Percentiles rank a stretch among this genome's conserved stretches.
phyloP scores from a whole-genome alignment of 2,888 invertebrate species.

The Steinernema carpocapsae region DNA sequence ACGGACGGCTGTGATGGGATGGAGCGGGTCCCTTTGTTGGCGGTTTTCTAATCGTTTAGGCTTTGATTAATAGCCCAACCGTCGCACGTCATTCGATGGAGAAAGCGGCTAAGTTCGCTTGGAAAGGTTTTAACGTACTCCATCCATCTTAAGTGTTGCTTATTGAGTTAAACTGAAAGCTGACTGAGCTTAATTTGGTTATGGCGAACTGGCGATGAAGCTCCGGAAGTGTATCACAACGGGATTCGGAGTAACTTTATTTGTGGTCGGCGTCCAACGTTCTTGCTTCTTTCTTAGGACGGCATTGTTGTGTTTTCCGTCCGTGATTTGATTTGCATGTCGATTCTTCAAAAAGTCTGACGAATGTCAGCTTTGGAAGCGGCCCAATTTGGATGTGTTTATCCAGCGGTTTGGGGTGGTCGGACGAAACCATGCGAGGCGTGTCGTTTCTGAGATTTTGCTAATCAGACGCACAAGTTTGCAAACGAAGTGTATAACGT shows the following conservation, averaged over 20 bases:
- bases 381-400: neutral
- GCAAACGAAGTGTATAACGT: too few species aligned
- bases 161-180: neutral
- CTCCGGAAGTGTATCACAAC: neutral
- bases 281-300: neutral
- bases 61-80: neutral
- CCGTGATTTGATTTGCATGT: constrained; percentile 2
- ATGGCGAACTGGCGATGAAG: neutral
- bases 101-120: too few species aligned
- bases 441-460: neutral
- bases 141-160: constrained; percentile 2
- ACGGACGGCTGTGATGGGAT: neutral
- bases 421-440: neutral
- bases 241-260: neutral
- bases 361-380: neutral
- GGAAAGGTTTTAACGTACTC: neutral
- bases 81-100: neutral
- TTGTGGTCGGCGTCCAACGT: neutral
- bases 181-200: constrained; percentile 16
- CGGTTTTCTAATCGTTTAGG: neutral
- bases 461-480: too few species aligned
- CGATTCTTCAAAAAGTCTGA: neutral
- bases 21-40: neutral
- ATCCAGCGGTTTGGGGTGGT: neutral
- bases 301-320: constrained; percentile 3